phyloP scores from a whole-genome alignment of 2,797 vertebrate genomes.

The Kryptolebias ocellatus region DNA sequence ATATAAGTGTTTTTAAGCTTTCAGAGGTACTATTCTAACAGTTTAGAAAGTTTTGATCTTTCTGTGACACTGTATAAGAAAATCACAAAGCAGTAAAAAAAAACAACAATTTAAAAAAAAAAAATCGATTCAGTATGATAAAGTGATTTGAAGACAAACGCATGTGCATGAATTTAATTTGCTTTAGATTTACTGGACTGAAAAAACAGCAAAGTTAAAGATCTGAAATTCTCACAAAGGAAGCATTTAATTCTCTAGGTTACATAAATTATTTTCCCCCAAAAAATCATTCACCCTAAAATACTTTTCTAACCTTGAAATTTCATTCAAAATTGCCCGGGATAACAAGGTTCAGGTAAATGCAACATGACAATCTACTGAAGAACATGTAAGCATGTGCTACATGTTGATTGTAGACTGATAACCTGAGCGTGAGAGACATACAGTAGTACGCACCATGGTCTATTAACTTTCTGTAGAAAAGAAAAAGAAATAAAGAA shows the following conservation, averaged over 20 bases:
- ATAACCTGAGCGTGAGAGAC: not conserved
- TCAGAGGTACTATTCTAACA: conserved; percentile 19
- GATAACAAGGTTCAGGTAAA: not conserved
- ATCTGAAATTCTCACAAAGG: not conserved
- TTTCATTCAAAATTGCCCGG: not conserved
- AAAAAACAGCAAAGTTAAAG: not conserved
- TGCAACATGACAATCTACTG: not conserved
- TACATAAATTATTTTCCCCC: too few relatives aligned
- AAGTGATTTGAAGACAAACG: not conserved
- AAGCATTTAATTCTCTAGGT: too few relatives aligned
- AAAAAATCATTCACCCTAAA: too few relatives aligned
- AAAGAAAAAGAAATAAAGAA: too few relatives aligned
- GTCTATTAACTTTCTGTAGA: too few relatives aligned
- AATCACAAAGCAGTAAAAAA: not conserved
- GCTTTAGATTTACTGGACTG: too few relatives aligned
- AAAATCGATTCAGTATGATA: not conserved
- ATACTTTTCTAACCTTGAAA: too few relatives aligned
- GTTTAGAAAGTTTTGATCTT: conserved; percentile 17
- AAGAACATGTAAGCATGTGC: too few relatives aligned
- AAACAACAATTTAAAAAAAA: not conserved
- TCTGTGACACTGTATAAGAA: conserved; percentile 7
- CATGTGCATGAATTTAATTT: too few relatives aligned
- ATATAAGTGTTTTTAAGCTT: conserved; percentile 16
- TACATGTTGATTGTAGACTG: not conserved
- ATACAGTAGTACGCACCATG: not conserved